These are phyloP conservation scores for Luperina testacea DNA, from an alignment of 2,888 invertebrate species.

Conservation along the genomic window DNA sequence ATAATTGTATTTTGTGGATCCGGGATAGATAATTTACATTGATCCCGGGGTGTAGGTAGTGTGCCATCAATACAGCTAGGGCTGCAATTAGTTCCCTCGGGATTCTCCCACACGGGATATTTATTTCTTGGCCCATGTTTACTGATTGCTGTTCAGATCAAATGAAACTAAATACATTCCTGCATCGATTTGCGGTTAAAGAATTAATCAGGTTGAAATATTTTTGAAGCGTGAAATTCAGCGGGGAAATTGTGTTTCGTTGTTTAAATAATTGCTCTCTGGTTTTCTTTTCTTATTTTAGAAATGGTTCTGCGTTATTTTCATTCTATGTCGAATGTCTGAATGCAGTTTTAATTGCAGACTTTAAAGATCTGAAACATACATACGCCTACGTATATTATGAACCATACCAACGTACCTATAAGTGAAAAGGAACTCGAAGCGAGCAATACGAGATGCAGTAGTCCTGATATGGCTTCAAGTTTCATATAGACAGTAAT, in stretches of 20 bases:
- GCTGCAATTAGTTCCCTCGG: slow-evolving; percentile 87
- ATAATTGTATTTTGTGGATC: slow-evolving; percentile 81
- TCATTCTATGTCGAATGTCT: background rate
- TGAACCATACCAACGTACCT: background rate
- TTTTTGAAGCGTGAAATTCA: slow-evolving; percentile 41
- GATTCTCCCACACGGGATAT: slow-evolving; percentile 79
- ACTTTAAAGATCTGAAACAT: background rate
- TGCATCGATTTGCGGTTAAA: slow-evolving; percentile 69
- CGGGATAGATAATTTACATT: slow-evolving; percentile 85
- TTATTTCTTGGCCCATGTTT: slow-evolving; percentile 83
- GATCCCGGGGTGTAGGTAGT: slow-evolving; percentile 80
- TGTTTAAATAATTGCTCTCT: slow-evolving; percentile 27
- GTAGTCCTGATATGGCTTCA: slow-evolving; percentile 39
- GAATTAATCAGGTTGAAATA: slow-evolving; percentile 64
- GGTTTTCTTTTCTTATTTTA: slow-evolving; percentile 1
- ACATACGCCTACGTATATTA: background rate
- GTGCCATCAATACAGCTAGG: slow-evolving; percentile 87
- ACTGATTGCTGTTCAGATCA: slow-evolving; percentile 80
- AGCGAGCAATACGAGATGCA: slow-evolving; percentile 38
- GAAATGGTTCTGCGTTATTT: background rate
- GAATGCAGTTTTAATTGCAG: background rate
- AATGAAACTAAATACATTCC: slow-evolving; percentile 72
- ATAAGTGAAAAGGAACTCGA: slow-evolving; percentile 26
- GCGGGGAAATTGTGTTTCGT: slow-evolving; percentile 38
- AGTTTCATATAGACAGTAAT: slow-evolving; percentile 54